phyloP scores from a whole-genome alignment of 2,113 vertebrate genomes.

The Eudyptes chrysolophus region DNA sequence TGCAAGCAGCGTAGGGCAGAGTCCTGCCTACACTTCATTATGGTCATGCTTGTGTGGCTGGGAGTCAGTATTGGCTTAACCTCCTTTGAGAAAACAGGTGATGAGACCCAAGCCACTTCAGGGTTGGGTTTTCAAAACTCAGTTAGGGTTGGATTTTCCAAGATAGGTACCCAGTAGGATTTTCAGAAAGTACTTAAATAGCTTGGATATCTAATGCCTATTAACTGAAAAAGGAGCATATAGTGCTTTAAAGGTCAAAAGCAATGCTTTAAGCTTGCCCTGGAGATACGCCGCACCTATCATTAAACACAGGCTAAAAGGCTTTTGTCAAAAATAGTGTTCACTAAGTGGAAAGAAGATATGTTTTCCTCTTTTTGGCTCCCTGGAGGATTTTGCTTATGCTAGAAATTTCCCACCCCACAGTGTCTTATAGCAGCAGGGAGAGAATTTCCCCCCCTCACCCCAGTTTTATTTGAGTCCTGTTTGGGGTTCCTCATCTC shows the following conservation, averaged over 20 bases:
- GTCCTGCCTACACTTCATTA: not conserved
- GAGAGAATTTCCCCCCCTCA: not conserved
- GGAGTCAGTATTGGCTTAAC: not conserved
- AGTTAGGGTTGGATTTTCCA: not conserved
- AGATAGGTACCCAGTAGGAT: not conserved
- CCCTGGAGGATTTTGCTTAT: not conserved
- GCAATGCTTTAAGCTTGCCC: not conserved
- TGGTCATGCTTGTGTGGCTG: not conserved
- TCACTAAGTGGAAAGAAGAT: not conserved
- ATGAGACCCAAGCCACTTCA: not conserved
- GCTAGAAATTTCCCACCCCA: not conserved
- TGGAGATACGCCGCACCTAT: not conserved
- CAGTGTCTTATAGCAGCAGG: not conserved
- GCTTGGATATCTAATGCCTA: not conserved
- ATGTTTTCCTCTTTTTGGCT: not conserved
- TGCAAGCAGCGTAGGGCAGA: not conserved
- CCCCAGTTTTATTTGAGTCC: not conserved
- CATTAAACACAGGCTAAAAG: not conserved
- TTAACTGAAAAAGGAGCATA: not conserved
- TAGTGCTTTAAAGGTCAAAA: constrained; percentile 18
- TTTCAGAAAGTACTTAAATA: not conserved
- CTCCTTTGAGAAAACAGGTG: not conserved
- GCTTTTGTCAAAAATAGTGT: not conserved
- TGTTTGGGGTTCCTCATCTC: not conserved
- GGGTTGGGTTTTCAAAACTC: not conserved